Conservation (phyloP, 2,113 vertebrate species). For the Anser cygnoides region DNA sequence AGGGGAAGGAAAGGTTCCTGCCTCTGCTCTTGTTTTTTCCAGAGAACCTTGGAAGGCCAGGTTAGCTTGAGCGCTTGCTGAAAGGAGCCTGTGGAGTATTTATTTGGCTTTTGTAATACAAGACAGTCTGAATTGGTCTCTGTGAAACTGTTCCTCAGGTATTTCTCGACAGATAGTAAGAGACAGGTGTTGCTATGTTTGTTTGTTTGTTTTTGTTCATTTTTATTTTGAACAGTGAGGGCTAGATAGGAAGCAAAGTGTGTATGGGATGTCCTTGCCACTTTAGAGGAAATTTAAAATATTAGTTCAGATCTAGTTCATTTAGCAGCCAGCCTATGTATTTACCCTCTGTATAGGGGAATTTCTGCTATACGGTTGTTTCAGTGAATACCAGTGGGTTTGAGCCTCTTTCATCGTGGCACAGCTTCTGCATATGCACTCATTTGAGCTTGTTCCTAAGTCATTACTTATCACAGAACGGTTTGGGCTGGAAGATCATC, state of each 20-base stretch:
- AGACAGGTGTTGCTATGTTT: not conserved
- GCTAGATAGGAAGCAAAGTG: not conserved
- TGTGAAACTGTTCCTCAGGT: not conserved
- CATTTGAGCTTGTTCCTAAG: not conserved
- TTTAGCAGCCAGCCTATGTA: not conserved
- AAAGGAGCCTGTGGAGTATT: not conserved
- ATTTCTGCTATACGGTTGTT: not conserved
- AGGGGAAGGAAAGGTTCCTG: not conserved
- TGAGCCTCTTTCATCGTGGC: not conserved
- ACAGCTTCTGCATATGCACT: not conserved
- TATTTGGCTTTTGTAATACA: not conserved
- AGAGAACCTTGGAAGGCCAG: not conserved
- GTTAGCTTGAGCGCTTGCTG: not conserved
- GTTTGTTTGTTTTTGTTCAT: not conserved
- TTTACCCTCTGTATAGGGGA: not conserved
- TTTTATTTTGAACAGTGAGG: not conserved
- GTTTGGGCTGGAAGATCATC: not conserved
- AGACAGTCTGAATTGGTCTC: not conserved
- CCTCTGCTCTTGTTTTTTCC: not conserved
- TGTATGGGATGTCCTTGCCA: not conserved
- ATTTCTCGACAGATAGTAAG: not conserved
- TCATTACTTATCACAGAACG: not conserved
- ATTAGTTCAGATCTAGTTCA: not conserved
- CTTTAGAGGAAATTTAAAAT: not conserved
- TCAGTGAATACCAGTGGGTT: not conserved